Evolutionary conservation across 2,888 invertebrate genomes (phyloP).

Genomic region (Dynastes maya): DNA sequence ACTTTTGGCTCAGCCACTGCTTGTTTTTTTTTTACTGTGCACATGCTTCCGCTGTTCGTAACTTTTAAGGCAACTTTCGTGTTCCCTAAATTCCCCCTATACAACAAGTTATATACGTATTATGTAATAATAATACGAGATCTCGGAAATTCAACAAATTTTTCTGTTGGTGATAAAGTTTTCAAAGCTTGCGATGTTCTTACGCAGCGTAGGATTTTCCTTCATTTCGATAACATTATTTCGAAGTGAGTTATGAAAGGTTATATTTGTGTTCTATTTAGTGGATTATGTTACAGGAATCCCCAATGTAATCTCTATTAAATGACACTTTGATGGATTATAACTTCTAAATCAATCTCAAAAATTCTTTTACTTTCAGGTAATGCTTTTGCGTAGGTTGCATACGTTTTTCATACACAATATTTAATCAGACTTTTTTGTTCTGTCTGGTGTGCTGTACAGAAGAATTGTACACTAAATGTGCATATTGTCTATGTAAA

Average conservation of each 20-base stretch:
- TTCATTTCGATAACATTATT: background rate
- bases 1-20: conserved; percentile 18
- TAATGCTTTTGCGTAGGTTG: too few species aligned
- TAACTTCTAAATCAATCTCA: too few species aligned
- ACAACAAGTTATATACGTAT: conserved; percentile 20
- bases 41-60: conserved; percentile 21
- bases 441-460: too few species aligned
- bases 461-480: too few species aligned
- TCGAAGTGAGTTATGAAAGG: background rate
- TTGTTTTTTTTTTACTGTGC: conserved; percentile 37
- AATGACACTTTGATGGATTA: too few species aligned
- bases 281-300: too few species aligned
- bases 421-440: too few species aligned
- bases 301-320: too few species aligned
- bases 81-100: conserved; percentile 20
- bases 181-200: background rate
- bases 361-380: too few species aligned
- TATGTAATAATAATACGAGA: conserved; percentile 7
- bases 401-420: too few species aligned
- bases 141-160: conserved; percentile 13
- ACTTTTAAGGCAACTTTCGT: conserved; percentile 42
- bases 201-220: background rate
- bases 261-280: too few species aligned
- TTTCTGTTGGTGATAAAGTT: background rate
- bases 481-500: too few species aligned